Conservation (phyloP, 1,140 invertebrate species). For the Acromyrmex heyeri region DNA sequence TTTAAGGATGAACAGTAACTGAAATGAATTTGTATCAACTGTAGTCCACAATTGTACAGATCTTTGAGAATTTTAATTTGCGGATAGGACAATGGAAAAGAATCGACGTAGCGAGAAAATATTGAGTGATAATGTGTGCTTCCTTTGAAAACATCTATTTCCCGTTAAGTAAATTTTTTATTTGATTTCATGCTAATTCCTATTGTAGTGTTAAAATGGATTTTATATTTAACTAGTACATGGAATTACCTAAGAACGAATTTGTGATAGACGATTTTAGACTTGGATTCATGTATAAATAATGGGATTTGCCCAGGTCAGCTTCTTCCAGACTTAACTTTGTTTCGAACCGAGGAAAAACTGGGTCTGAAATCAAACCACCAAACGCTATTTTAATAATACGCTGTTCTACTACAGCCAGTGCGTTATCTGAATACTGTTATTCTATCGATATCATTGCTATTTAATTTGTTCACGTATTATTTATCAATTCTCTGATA, state of each 20-base stretch:
- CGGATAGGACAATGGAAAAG: not conserved
- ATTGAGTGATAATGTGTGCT: not conserved
- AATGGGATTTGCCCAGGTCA: constrained; percentile 12
- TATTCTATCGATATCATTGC: not conserved
- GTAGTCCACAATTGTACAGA: not conserved
- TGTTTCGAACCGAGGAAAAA: constrained; percentile 3
- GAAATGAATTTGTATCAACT: not conserved
- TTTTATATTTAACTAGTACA: not conserved
- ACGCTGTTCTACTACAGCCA: not conserved
- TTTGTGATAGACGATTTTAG: not conserved
- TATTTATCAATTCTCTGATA: not conserved
- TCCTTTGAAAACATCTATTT: not conserved
- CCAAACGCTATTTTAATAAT: constrained; percentile 20
- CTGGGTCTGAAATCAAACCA: not conserved
- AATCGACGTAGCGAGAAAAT: not conserved
- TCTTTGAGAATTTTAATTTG: not conserved
- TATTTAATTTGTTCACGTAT: not conserved
- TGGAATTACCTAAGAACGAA: not conserved
- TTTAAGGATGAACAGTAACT: not conserved
- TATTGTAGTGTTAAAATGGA: not conserved
- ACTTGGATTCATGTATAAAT: not conserved
- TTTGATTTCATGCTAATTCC: not conserved
- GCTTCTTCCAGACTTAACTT: constrained; percentile 26
- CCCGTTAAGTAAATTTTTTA: not conserved
- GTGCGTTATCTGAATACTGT: constrained; percentile 23